phyloP scores from a whole-genome alignment of 2,888 invertebrate species.

The Lithodes maja region DNA sequence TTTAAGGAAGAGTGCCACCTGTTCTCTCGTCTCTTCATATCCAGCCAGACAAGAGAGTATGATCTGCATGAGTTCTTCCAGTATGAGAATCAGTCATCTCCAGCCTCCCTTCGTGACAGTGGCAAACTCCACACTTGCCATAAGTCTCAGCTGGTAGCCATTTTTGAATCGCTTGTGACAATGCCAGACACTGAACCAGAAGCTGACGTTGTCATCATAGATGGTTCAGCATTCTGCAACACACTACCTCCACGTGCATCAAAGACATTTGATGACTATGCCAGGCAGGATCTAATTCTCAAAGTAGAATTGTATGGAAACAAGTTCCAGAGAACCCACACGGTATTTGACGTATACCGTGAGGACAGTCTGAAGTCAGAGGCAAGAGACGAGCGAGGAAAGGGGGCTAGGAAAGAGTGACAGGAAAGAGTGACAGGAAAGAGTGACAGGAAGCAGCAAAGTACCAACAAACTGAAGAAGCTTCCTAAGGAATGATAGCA shows the following conservation, averaged over 20 bases:
- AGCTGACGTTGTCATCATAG: conserved; percentile 21
- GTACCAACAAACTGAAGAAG: conserved; percentile 26
- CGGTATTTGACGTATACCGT: neutral
- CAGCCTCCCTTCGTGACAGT: too few relatives aligned
- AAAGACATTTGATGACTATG: conserved; percentile 32
- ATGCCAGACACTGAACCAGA: conserved; percentile 22
- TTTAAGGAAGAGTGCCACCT: too few relatives aligned
- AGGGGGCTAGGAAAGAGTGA: conserved; percentile 20
- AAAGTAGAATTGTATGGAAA: neutral
- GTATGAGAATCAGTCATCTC: too few relatives aligned
- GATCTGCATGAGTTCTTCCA: too few relatives aligned
- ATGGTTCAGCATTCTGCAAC: neutral
- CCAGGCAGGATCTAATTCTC: neutral
- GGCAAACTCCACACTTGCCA: neutral
- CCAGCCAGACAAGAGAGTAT: too few relatives aligned
- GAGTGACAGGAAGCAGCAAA: conserved; percentile 29
- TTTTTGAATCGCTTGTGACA: neutral
- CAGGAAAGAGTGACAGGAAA: too few relatives aligned
- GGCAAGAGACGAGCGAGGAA: neutral
- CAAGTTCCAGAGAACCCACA: conserved; percentile 16
- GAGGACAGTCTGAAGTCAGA: conserved; percentile 34
- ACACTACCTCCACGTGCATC: neutral
- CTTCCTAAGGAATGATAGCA: conserved; percentile 12
- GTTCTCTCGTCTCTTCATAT: too few relatives aligned
- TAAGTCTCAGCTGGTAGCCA: neutral